These are phyloP conservation scores for Erythrolamprus reginae DNA, from an alignment of 2,113 vertebrate species.

Conservation along the genomic window DNA sequence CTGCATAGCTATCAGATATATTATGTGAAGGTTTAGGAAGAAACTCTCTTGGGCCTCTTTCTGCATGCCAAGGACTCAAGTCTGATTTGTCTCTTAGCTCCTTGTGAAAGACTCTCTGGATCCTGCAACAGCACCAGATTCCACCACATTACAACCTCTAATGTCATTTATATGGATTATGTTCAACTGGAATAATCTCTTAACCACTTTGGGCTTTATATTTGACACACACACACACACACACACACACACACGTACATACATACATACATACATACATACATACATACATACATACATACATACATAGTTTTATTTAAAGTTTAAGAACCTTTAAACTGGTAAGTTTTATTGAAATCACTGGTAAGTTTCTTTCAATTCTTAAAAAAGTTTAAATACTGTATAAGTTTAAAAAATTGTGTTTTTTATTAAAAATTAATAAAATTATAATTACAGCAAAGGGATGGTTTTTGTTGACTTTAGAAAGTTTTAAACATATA, in stretches of 20 bases:
- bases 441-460: background rate
- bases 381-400: background rate
- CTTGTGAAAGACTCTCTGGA: background rate
- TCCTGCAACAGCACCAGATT: background rate
- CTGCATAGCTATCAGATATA: background rate
- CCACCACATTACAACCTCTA: background rate
- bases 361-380: background rate
- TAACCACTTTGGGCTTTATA: background rate
- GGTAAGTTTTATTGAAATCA: background rate
- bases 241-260: too few relatives aligned
- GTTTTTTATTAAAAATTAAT: background rate
- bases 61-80: background rate
- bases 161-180: background rate
- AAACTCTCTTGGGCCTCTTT: background rate
- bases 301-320: background rate
- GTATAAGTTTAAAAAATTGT: background rate
- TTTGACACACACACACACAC: background rate
- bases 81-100: background rate
- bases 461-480: background rate
- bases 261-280: too few relatives aligned
- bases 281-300: too few relatives aligned
- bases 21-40: background rate
- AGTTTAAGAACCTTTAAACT: background rate
- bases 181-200: background rate
- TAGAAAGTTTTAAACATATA: background rate